Evolutionary conservation across 2,888 invertebrate species (phyloP).

Genomic region (Endomychus coccineus): DNA sequence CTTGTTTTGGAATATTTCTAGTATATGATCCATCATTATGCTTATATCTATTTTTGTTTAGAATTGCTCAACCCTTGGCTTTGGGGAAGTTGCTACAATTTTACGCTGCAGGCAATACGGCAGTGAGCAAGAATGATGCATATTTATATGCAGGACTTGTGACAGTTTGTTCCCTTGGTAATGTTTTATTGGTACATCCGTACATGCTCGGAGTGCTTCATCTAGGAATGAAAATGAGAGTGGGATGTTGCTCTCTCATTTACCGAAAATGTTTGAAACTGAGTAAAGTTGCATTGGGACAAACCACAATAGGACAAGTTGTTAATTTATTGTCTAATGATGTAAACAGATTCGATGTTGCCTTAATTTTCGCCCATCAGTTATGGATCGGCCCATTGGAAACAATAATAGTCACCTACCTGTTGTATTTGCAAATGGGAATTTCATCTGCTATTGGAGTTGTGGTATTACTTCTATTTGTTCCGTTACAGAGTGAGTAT

Average conservation of each 20-base stretch:
- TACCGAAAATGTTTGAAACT: conserved; percentile 60
- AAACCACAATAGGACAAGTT: conserved; percentile 67
- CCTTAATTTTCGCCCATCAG: conserved; percentile 72
- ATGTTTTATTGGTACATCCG: conserved; percentile 79
- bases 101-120: conserved; percentile 46
- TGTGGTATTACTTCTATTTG: conserved; percentile 46
- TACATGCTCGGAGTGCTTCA: conserved; percentile 84
- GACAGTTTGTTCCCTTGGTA: conserved; percentile 65
- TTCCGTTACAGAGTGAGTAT: conserved; percentile 45
- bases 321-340: conserved; percentile 95
- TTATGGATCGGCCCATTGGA: conserved; percentile 78
- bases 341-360: conserved; percentile 82
- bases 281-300: conserved; percentile 62
- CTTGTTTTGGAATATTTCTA: too few species aligned
- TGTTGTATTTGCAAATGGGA: conserved; percentile 62
- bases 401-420: conserved; percentile 64
- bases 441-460: conserved; percentile 52
- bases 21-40: too few species aligned
- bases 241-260: conserved; percentile 77
- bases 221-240: conserved; percentile 78
- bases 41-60: conserved; percentile 27
- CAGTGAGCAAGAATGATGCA: conserved; percentile 50
- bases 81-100: conserved; percentile 57
- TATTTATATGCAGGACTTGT: conserved; percentile 73
- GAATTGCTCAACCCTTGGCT: conserved; percentile 46